Evolutionary conservation across 2,888 invertebrate genomes (phyloP).

Genomic region (Corbicula japonica): DNA sequence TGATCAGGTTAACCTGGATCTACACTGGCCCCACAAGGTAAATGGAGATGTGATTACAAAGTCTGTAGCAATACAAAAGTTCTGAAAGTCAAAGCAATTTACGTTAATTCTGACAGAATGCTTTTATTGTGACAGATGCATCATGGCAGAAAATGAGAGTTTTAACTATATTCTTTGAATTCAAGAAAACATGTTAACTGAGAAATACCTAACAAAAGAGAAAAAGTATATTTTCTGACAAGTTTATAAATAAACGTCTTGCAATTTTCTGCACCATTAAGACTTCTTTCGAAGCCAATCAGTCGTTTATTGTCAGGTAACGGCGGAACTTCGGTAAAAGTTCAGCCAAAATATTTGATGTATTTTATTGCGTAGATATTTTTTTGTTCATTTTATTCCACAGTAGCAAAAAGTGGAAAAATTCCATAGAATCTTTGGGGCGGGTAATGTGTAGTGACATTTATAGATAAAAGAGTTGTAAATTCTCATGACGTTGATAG

Average conservation of each 20-base stretch:
- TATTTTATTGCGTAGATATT: conserved; percentile 17
- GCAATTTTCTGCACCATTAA: conserved; percentile 30
- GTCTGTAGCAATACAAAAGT: background rate
- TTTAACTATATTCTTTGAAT: conserved; percentile 18
- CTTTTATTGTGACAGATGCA: conserved; percentile 41
- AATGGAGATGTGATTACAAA: no score
- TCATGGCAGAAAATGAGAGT: conserved; percentile 27
- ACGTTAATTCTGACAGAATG: background rate
- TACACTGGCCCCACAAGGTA: no score
- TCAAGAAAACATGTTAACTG: conserved; percentile 37
- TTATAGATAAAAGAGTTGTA: conserved; percentile 37
- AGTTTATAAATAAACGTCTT: conserved; percentile 37
- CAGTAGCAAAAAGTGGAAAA: conserved; percentile 54
- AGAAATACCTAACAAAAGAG: conserved; percentile 7
- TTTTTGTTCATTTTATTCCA: conserved; percentile 37
- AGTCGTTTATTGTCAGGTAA: conserved; percentile 19
- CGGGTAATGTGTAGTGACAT: conserved; percentile 38
- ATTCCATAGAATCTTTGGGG: conserved; percentile 24
- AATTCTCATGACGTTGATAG: no score
- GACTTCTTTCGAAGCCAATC: conserved; percentile 5
- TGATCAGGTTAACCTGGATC: no score
- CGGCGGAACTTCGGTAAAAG: conserved; percentile 38
- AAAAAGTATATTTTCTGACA: background rate
- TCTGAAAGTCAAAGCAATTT: background rate
- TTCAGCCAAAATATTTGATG: no score